These are phyloP conservation scores for Dicrurus megarhynchus DNA, from an alignment of 2,113 vertebrate genomes.

Conservation along the genomic window DNA sequence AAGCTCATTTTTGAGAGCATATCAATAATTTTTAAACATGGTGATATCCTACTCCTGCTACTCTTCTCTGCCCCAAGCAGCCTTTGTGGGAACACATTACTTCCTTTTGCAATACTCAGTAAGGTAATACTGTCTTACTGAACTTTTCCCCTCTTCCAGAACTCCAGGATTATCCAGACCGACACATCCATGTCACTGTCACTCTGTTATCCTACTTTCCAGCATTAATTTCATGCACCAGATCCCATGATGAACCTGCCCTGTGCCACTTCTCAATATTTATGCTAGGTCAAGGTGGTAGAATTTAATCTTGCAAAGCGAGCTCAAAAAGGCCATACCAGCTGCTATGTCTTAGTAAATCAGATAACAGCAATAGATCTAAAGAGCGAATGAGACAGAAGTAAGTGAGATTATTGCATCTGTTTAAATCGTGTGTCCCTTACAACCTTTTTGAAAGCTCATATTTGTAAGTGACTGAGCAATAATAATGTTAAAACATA, in stretches of 20 bases:
- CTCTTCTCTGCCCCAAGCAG: background rate
- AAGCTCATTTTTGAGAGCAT: background rate
- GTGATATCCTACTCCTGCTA: background rate
- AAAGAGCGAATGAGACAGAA: conserved; percentile 45
- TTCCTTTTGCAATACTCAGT: background rate
- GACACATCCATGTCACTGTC: conserved; percentile 21
- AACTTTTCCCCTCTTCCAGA: conserved; percentile 55
- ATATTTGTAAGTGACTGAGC: background rate
- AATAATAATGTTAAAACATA: conserved; percentile 32
- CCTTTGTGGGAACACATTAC: background rate
- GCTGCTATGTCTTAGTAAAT: conserved; percentile 53
- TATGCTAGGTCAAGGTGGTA: conserved; percentile 59
- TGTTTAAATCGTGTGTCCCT: background rate
- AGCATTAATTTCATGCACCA: conserved; percentile 64
- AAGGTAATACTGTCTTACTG: conserved; percentile 7
- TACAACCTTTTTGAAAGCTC: background rate
- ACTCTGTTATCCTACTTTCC: conserved; percentile 39
- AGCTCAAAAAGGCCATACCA: conserved; percentile 41
- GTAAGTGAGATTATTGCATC: conserved; percentile 36
- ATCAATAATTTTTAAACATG: background rate
- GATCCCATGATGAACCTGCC: conserved; percentile 46
- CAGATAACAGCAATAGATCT: conserved; percentile 56
- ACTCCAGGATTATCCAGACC: conserved; percentile 40
- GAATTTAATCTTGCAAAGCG: conserved; percentile 55
- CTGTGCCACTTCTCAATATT: conserved; percentile 17